Conservation (phyloP, 1,140 invertebrate species). For the Doryteuthis pealeii region DNA sequence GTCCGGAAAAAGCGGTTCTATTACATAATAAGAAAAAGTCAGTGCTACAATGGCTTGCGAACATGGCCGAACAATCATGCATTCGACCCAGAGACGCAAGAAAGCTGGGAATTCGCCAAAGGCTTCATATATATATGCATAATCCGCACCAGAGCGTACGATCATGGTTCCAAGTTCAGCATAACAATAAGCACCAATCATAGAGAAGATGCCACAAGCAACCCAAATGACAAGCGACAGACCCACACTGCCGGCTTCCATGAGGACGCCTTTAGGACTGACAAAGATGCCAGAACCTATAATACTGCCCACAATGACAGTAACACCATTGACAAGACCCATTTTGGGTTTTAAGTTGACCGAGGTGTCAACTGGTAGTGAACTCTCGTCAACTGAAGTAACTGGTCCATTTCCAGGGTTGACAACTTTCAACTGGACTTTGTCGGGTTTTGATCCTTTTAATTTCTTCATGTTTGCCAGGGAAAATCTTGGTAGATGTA, state of each 20-base stretch:
- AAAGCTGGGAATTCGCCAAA: slow-evolving; percentile 58
- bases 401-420: background rate
- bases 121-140: slow-evolving; percentile 59
- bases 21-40: slow-evolving; percentile 59
- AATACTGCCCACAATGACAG: slow-evolving; percentile 58
- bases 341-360: slow-evolving; percentile 54
- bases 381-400: background rate
- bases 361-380: slow-evolving; percentile 16
- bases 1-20: slow-evolving; percentile 58
- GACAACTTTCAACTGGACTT: slow-evolving; percentile 1
- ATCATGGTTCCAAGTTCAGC: slow-evolving; percentile 57
- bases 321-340: slow-evolving; percentile 52
- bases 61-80: slow-evolving; percentile 74
- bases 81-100: slow-evolving; percentile 65
- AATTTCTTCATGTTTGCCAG: background rate
- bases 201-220: slow-evolving; percentile 77
- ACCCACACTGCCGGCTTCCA: slow-evolving; percentile 81
- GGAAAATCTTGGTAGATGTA: background rate
- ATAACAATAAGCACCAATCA: slow-evolving; percentile 65
- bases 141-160: slow-evolving; percentile 54
- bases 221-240: slow-evolving; percentile 82
- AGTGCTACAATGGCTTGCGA: slow-evolving; percentile 62
- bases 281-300: slow-evolving; percentile 88
- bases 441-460: background rate
- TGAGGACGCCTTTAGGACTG: slow-evolving; percentile 85